Conservation (phyloP, 2,888 invertebrate genomes). For the Calliphora vomitoria region DNA sequence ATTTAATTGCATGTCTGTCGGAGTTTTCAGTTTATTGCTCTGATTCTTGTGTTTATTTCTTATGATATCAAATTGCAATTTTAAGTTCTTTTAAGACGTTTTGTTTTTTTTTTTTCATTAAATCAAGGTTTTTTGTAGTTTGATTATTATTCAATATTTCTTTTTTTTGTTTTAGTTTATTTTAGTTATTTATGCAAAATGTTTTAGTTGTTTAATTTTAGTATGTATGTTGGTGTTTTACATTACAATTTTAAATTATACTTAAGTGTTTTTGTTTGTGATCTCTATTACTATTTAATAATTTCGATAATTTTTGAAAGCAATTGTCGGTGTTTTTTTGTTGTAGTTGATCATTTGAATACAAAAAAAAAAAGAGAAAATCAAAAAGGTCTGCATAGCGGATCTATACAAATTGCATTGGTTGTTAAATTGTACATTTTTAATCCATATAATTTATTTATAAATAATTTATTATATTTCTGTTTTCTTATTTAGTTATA, state of each 20-base stretch:
- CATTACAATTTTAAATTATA: slow-evolving; percentile 16
- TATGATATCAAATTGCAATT: slow-evolving; percentile 43
- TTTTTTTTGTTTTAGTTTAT: background rate
- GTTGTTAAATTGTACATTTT: slow-evolving; percentile 11
- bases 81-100: slow-evolving; percentile 3
- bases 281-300: slow-evolving; percentile 27
- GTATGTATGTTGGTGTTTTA: slow-evolving; percentile 33
- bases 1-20: slow-evolving; percentile 48
- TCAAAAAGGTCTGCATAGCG: slow-evolving; percentile 19
- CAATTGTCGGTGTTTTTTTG: slow-evolving; percentile 37
- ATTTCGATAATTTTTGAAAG: slow-evolving; percentile 58
- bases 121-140: slow-evolving; percentile 58
- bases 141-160: slow-evolving; percentile 29
- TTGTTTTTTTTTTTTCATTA: slow-evolving; percentile 19
- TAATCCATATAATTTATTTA: slow-evolving; percentile 43
- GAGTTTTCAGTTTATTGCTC: slow-evolving; percentile 42
- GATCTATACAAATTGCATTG: background rate
- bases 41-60: slow-evolving; percentile 64
- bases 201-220: slow-evolving; percentile 15
- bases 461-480: slow-evolving; percentile 36
- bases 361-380: slow-evolving; percentile 44
- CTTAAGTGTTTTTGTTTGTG: background rate
- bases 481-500: background rate
- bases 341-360: background rate
- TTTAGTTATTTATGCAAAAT: slow-evolving; percentile 30